phyloP scores from a whole-genome alignment of 2,888 invertebrate genomes.

The Eledona agricola region DNA sequence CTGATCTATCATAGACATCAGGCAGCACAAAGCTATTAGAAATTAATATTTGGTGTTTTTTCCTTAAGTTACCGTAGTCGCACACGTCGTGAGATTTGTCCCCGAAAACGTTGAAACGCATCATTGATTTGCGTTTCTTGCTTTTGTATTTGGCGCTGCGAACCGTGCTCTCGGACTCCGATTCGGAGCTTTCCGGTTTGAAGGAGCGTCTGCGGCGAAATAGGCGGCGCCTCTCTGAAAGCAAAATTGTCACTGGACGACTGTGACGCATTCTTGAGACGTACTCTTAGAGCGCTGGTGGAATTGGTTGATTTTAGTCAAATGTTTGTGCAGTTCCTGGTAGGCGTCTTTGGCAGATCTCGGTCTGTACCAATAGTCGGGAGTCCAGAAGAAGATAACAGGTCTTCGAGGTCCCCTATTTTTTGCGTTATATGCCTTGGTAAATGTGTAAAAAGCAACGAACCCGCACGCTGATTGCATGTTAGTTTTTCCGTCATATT shows the following conservation, averaged over 20 bases:
- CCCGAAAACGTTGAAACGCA: conserved; percentile 26
- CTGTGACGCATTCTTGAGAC: conserved; percentile 1
- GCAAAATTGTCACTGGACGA: background rate
- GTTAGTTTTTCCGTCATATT: conserved; percentile 42
- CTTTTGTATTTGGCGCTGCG: conserved; percentile 12
- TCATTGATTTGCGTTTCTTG: conserved; percentile 21
- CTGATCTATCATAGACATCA: conserved; percentile 27
- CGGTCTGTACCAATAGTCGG: conserved; percentile 67
- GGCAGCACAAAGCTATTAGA: conserved; percentile 45
- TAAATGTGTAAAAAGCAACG: conserved; percentile 3
- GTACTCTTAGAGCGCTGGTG: conserved; percentile 42
- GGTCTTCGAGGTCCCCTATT: conserved; percentile 52
- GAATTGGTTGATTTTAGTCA: conserved; percentile 51
- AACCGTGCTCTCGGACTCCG: background rate
- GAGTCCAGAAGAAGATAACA: conserved; percentile 66
- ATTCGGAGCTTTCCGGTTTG: conserved; percentile 2
- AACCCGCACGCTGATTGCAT: conserved; percentile 25
- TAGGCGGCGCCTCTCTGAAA: conserved; percentile 13
- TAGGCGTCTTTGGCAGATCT: conserved; percentile 62
- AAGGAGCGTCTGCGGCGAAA: conserved; percentile 25
- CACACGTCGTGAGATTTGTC: conserved; percentile 23
- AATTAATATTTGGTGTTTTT: conserved; percentile 39
- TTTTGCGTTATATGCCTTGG: conserved; percentile 4
- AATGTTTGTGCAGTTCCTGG: conserved; percentile 58
- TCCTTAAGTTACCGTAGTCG: conserved; percentile 18